Evolutionary conservation across 2,888 invertebrate genomes (phyloP).

Genomic region (Heliconius cydno): DNA sequence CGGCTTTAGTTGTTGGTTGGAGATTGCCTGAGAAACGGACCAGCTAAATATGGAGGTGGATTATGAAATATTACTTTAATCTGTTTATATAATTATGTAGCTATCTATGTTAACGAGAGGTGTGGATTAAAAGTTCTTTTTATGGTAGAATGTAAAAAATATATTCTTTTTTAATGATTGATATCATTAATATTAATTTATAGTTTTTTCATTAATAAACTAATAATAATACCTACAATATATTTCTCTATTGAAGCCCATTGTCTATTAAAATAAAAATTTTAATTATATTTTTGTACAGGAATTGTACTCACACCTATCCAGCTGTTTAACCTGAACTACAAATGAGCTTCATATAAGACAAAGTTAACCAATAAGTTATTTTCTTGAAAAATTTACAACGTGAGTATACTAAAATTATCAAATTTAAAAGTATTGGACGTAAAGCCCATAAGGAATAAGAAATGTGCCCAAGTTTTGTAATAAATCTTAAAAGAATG

Average conservation of each 20-base stretch:
- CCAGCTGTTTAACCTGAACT: background rate
- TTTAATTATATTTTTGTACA: background rate
- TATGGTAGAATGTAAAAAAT: background rate
- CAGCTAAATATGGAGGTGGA: slow-evolving; percentile 33
- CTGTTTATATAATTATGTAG: slow-evolving; percentile 2
- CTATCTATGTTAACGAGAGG: background rate
- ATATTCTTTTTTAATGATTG: background rate
- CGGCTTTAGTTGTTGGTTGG: slow-evolving; percentile 51
- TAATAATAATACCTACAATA: too few relatives aligned
- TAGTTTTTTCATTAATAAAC: too few relatives aligned
- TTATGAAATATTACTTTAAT: slow-evolving; percentile 29
- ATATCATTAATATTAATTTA: too few relatives aligned
- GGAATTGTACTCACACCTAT: background rate
- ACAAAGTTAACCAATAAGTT: background rate
- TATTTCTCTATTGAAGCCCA: background rate
- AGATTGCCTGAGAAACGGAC: slow-evolving; percentile 45
- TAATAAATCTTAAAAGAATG: slow-evolving; percentile 84
- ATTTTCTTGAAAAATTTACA: background rate
- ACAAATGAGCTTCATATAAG: background rate
- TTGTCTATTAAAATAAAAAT: background rate
- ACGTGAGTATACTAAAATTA: slow-evolving; percentile 27
- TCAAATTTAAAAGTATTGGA: slow-evolving; percentile 60
- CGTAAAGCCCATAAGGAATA: slow-evolving; percentile 79
- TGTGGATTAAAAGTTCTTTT: background rate
- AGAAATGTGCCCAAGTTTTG: slow-evolving; percentile 81